phyloP scores from a whole-genome alignment of 2,113 vertebrate genomes.

The Chamaea fasciata region DNA sequence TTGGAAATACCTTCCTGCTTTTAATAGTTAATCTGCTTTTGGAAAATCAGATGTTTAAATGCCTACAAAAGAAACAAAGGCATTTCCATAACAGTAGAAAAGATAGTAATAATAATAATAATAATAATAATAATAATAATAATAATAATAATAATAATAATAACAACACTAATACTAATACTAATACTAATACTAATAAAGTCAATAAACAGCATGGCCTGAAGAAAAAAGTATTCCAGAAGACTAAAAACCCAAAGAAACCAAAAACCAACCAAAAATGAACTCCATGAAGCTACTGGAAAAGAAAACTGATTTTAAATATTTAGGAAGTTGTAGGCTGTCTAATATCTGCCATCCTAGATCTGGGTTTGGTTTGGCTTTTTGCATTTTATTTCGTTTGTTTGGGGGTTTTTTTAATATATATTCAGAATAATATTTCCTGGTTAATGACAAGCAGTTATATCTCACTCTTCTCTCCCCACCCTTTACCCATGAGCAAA shows the following conservation, averaged over 20 bases:
- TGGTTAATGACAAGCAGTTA: neutral
- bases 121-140: neutral
- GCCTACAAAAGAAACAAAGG: neutral
- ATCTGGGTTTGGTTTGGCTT: neutral
- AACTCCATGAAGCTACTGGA: neutral
- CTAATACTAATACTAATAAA: neutral
- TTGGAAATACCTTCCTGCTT: neutral
- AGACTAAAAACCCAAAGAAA: neutral
- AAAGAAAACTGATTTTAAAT: neutral
- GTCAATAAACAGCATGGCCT: neutral
- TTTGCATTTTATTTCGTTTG: neutral
- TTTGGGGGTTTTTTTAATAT: accelerated
- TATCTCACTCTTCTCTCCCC: neutral
- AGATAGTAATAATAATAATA: neutral
- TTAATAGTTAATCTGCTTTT: neutral
- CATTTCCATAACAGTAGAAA: neutral
- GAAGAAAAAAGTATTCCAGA: neutral
- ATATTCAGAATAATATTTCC: neutral
- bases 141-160: neutral
- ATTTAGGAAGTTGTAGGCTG: neutral
- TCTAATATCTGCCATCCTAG: neutral
- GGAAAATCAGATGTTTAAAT: neutral
- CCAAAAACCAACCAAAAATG: neutral
- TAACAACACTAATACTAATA: neutral
- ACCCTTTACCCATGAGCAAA: neutral